A percentile compares a stretch with the other conserved stretches of the same genome.
Evolutionary conservation across 1,140 invertebrate species (phyloP).

Genomic region (Nylanderia fulva): DNA sequence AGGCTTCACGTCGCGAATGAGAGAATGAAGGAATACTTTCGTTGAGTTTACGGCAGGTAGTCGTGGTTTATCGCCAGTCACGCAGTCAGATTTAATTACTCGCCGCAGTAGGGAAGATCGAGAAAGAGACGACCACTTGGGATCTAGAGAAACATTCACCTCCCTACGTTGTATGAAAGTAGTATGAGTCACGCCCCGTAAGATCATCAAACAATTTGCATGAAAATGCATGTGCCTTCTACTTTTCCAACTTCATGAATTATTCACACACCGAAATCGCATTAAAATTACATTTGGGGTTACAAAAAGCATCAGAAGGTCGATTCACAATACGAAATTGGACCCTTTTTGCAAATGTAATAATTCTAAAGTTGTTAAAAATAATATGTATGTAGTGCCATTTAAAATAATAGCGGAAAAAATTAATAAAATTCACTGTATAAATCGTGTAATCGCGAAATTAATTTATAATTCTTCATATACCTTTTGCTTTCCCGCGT

Average conservation of each 20-base stretch:
- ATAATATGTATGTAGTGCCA: neutral
- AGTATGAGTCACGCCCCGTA: slow-evolving; percentile 47
- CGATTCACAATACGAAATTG: slow-evolving; percentile 1
- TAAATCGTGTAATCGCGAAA: neutral
- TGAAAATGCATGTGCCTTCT: slow-evolving; percentile 64
- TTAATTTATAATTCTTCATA: slow-evolving; percentile 33
- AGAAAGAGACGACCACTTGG: slow-evolving; percentile 12
- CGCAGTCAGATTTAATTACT: slow-evolving; percentile 64
- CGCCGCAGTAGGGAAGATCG: slow-evolving; percentile 14
- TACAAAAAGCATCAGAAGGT: slow-evolving; percentile 29
- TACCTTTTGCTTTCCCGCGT: neutral
- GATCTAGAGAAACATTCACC: slow-evolving; percentile 48
- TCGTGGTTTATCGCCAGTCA: slow-evolving; percentile 51
- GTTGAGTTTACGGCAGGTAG: slow-evolving; percentile 54
- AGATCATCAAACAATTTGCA: slow-evolving; percentile 71
- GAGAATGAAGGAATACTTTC: slow-evolving; percentile 61
- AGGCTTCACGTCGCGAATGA: slow-evolving; percentile 29
- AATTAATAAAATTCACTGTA: neutral
- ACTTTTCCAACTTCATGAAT: slow-evolving; percentile 62
- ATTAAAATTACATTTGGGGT: slow-evolving; percentile 60
- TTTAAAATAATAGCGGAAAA: neutral
- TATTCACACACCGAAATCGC: slow-evolving; percentile 66
- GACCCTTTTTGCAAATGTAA: slow-evolving; percentile 7
- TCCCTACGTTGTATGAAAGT: slow-evolving; percentile 49
- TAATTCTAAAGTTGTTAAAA: neutral